Base-by-base conservation (phyloP, 2,797 vertebrate species). In the Sparidentex hasta region DNA sequence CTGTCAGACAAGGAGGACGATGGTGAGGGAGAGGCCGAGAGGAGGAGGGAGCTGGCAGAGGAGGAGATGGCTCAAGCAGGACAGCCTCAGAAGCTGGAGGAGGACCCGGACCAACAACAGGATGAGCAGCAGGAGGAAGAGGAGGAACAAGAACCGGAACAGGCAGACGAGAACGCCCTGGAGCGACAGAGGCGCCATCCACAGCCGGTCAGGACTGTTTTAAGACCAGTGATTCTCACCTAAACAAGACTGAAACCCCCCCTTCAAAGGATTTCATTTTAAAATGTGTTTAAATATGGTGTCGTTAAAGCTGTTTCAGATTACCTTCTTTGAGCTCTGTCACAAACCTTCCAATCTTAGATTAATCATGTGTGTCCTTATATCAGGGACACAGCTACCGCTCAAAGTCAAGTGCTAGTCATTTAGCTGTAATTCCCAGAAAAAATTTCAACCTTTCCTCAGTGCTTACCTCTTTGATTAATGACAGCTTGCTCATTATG, bases 61-160 rank as follows among this genome's bases (percentile, higher is more conserved):
- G 97, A 98, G 82, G 97, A 97, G 61, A 98, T 98, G 97, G 97
- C 97, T 74, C 97, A 98, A 89, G 97, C 96, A 0, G 98, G 97
- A 44, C 96, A 96, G 89, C 97, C 97, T 2, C 96, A 98, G 79
- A 96, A 72, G 52, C 93, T 97, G 43, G 97, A 96, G 75, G 97
- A 98, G 70, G 97, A 98, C 0, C 96, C 96, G 0, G 97, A 97
- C 61, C 97, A 96, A 1, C 87, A 62, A 0, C 96, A 94, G 1
- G 96, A 96, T 11, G 96, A 95, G 62, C 91, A 88, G 0, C 87
- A 87, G 71, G 83, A 88, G 0, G 95, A 95, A 1, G 93, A 90
- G 9, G 92, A 94, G 76, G 86, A 87, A 78, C 74, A 56, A 11
- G 90, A 91, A 20, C 75, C 71, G 6, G 77, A 93, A 12, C 91